Conservation (phyloP, 2,797 vertebrate species). For the Nyctalus aviator region DNA sequence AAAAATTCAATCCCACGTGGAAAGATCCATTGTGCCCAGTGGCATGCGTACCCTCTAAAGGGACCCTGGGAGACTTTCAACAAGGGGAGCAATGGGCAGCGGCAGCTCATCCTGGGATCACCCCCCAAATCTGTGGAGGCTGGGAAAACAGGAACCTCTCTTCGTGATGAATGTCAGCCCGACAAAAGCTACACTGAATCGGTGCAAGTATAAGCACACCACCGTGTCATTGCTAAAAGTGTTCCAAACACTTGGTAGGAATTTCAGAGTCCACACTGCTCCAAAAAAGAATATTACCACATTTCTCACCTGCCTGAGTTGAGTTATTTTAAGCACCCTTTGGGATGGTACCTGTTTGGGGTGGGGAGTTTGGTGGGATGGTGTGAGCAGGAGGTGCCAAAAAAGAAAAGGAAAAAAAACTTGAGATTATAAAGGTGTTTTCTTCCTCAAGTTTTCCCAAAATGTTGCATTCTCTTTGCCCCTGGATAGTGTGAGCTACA, state of each 20-base stretch:
- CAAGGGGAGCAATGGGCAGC: no score
- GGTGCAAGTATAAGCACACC: background rate
- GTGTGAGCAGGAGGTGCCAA: background rate
- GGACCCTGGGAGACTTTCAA: no score
- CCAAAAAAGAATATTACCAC: conserved; percentile 1
- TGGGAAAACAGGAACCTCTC: background rate
- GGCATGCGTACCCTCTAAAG: no score
- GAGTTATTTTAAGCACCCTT: background rate
- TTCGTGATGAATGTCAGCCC: background rate
- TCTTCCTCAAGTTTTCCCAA: background rate
- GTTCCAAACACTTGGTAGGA: background rate
- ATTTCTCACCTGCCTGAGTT: background rate
- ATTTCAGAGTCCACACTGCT: conserved; percentile 25
- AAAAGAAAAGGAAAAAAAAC: background rate
- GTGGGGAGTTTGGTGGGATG: background rate
- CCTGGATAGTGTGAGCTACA: background rate
- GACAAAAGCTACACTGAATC: background rate
- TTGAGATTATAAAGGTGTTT: background rate
- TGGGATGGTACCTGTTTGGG: background rate
- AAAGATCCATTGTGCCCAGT: background rate
- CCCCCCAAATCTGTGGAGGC: no score
- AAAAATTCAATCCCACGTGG: background rate
- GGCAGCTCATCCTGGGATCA: no score
- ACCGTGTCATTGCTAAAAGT: background rate
- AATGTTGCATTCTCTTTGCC: background rate